Conservation (phyloP, 2,797 vertebrate species). For the Channallabes apus region DNA sequence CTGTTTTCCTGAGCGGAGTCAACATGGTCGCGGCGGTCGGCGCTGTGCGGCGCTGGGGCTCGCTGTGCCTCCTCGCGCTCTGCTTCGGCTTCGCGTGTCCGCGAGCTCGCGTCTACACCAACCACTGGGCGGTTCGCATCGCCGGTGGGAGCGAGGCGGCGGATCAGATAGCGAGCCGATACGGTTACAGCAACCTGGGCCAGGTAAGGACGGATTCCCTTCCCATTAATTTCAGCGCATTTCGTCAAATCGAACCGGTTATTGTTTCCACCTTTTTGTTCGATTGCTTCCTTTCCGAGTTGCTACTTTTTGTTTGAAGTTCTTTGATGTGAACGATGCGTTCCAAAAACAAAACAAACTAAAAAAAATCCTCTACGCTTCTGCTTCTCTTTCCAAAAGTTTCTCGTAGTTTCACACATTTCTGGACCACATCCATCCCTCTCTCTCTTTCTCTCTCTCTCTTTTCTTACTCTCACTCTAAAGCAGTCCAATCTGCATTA, state of each 20-base stretch:
- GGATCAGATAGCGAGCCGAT: constrained; percentile 90
- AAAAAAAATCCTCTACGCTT: background rate
- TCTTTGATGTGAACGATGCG: constrained; percentile 33
- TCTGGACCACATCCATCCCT: background rate
- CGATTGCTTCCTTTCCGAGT: background rate
- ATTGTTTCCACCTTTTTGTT: background rate
- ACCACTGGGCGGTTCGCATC: constrained; percentile 99
- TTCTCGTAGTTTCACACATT: constrained; percentile 31
- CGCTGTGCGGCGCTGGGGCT: constrained; percentile 71
- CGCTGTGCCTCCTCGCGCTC: constrained; percentile 83
- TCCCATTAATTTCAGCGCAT: background rate
- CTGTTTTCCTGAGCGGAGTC: constrained; percentile 70
- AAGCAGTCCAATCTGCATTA: background rate
- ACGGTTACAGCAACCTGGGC: constrained; percentile 96
- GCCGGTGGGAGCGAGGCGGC: constrained; percentile 85
- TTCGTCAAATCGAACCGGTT: background rate
- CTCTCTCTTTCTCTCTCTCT: too few relatives aligned
- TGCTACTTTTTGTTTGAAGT: constrained; percentile 39
- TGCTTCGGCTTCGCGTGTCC: constrained; percentile 82
- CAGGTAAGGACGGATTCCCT: constrained; percentile 77
- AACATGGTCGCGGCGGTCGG: constrained; percentile 86
- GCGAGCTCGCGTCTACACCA: constrained; percentile 94
- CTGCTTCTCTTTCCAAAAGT: constrained; percentile 29
- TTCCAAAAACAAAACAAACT: background rate
- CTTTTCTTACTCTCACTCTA: background rate